Evolutionary conservation across 1,140 invertebrate genomes (phyloP).

Genomic region (Medauroidea extradentata): DNA sequence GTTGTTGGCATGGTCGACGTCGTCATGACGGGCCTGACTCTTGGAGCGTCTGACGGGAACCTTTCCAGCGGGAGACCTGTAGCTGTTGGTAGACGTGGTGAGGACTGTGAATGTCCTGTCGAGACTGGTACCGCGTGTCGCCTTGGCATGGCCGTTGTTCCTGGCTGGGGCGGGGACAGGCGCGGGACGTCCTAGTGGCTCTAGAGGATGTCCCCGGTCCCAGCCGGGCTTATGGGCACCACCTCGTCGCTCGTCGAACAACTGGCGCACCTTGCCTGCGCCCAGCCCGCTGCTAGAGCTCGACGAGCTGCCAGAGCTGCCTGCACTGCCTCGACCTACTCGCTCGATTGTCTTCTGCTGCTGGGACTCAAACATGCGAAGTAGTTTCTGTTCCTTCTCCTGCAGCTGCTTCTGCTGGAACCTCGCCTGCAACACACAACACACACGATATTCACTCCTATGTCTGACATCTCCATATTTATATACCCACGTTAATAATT

Average conservation of each 20-base stretch:
- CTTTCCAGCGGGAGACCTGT: background rate
- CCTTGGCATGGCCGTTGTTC: background rate
- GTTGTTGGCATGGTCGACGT: background rate
- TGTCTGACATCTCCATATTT: too few relatives aligned
- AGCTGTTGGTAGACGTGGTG: background rate
- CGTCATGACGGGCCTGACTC: constrained; percentile 2
- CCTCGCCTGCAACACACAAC: constrained; percentile 51
- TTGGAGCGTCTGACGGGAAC: background rate
- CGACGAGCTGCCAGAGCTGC: constrained; percentile 45
- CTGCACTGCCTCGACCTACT: constrained; percentile 54
- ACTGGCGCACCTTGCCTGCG: constrained; percentile 58
- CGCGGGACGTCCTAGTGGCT: constrained; percentile 54
- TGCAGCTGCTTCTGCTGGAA: constrained; percentile 69
- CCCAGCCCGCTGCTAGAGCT: constrained; percentile 31
- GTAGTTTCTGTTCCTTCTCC: constrained; percentile 65
- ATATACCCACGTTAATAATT: too few relatives aligned
- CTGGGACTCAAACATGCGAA: constrained; percentile 64
- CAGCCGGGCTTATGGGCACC: constrained; percentile 56
- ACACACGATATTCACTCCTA: too few relatives aligned
- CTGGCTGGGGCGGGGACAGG: too few relatives aligned
- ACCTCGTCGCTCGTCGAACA: constrained; percentile 69
- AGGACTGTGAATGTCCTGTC: background rate
- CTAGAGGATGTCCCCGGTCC: constrained; percentile 74
- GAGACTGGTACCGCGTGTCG: background rate
- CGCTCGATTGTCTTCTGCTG: constrained; percentile 62